Evolutionary conservation across 2,797 vertebrate species (phyloP), one percentile per base, ranked within the genome.

Genomic region (Phoxinus dragarum): DNA sequence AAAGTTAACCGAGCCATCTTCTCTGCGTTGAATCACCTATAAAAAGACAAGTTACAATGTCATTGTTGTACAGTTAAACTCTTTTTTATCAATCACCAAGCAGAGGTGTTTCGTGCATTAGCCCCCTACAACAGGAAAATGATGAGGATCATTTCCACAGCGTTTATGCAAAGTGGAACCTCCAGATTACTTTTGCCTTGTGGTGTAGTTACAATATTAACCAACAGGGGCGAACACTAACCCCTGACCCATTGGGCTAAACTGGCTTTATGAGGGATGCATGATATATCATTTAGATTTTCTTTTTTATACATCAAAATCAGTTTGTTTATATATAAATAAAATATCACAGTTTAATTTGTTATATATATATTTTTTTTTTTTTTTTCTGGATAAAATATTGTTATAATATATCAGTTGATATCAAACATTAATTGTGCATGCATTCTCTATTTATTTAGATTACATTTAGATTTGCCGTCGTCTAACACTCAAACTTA

Each of bases 1-100:
- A 72, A 99, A 99, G 89, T 97, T 97, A 49, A 98, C 96, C 0
- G 97, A 97, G 66, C 98, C 98, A 0, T 98, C 98, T 86, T 97
- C 96, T 31, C 98, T 93, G 68, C 97, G 94, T 93, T 99, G 98
- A 31, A 99, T 96, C 79, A 98, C 97, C 98, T 99, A 90, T 2
- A 11, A 56, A 71, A 77, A 38, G 3, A 81, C 6, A 86, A 11
- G 84, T 83, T 23, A 6, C 49, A 80, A 79, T 21, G 42, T 36
- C 19, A 73, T 2, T 6, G 17, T 14, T 38, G 27, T 23, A 54
- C 31, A 81, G 34, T 69, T 67, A 54, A 69, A 73, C 38, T 44
- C n/a, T 11, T 68, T 38, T 67, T n/a, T 42, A n/a, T 40, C 4
- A 27, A 69, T 12, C n/a, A 17, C 47, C 47, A 69, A 74, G 7